Percentiles rank a stretch among this genome's conserved stretches.
Evolutionary conservation across 2,888 invertebrate species (phyloP).

Genomic region (Isotomurus palustris): DNA sequence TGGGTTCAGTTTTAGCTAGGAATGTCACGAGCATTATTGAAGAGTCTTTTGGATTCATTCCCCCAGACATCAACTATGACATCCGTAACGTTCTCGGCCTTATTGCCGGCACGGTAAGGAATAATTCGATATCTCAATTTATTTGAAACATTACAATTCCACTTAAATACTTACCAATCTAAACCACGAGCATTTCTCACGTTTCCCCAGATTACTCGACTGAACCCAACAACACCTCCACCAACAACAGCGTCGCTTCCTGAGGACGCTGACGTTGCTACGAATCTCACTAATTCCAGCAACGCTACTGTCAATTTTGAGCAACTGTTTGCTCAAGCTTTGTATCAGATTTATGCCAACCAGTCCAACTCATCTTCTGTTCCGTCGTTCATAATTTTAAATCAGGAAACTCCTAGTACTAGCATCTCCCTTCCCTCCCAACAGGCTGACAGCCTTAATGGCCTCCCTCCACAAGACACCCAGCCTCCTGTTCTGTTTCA

Average conservation of each 20-base stretch:
- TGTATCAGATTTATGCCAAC: too few relatives aligned
- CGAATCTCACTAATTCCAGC: not conserved
- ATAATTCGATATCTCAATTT: too few relatives aligned
- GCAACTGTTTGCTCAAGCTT: too few relatives aligned
- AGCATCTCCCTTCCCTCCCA: not conserved
- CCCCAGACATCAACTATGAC: constrained; percentile 15
- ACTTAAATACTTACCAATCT: too few relatives aligned
- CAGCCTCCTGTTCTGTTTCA: not conserved
- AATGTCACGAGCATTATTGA: constrained; percentile 22
- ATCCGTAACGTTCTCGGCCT: constrained; percentile 10
- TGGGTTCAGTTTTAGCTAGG: constrained; percentile 21
- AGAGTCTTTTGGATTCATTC: constrained; percentile 19
- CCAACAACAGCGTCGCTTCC: not conserved
- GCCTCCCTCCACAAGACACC: not conserved
- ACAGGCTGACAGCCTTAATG: not conserved
- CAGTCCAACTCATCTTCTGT: too few relatives aligned
- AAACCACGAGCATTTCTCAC: not conserved
- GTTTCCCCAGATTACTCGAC: not conserved
- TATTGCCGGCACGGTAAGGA: constrained; percentile 3
- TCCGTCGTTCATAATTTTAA: too few relatives aligned
- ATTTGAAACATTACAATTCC: too few relatives aligned
- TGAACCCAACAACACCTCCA: not conserved
- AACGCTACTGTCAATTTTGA: too few relatives aligned
- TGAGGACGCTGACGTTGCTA: not conserved
- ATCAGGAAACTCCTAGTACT: not conserved